Conservation (phyloP, 2,113 vertebrate species). For the Otolemur garnettii region DNA sequence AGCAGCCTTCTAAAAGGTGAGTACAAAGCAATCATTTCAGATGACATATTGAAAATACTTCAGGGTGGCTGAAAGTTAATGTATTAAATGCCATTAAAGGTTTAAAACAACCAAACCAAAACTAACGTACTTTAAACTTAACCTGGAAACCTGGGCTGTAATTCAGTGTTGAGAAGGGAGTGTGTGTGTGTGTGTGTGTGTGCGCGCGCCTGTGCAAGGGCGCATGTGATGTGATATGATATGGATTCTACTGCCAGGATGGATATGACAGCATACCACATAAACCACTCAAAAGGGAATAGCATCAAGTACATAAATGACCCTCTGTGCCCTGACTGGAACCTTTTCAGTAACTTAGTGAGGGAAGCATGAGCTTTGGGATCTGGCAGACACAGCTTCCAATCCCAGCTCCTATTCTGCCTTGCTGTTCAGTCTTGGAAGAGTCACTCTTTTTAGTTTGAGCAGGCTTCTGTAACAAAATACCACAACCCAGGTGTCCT, state of each 20-base stretch:
- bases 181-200: neutral
- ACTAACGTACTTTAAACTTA: slow-evolving; percentile 54
- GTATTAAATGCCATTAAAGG: slow-evolving; percentile 65
- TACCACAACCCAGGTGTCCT: neutral
- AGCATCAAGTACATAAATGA: neutral
- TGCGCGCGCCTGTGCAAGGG: neutral
- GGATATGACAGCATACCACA: neutral
- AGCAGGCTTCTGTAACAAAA: neutral
- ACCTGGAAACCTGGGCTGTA: slow-evolving; percentile 12
- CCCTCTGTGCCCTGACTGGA: neutral
- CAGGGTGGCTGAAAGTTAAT: slow-evolving; percentile 65
- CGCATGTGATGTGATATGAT: neutral
- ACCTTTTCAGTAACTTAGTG: neutral
- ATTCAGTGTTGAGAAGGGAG: neutral
- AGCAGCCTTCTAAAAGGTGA: slow-evolving; percentile 60
- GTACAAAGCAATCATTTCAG: slow-evolving; percentile 64
- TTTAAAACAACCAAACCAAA: slow-evolving; percentile 68
- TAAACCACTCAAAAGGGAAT: neutral
- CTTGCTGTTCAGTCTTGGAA: neutral
- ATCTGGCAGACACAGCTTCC: neutral
- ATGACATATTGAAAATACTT: slow-evolving; percentile 75
- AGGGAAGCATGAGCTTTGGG: neutral
- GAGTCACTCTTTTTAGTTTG: neutral
- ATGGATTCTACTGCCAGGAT: neutral
- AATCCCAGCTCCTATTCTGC: neutral